These are phyloP conservation scores for Neodon shergylaensis DNA, from an alignment of 2,113 vertebrate species.

Conservation along the genomic window DNA sequence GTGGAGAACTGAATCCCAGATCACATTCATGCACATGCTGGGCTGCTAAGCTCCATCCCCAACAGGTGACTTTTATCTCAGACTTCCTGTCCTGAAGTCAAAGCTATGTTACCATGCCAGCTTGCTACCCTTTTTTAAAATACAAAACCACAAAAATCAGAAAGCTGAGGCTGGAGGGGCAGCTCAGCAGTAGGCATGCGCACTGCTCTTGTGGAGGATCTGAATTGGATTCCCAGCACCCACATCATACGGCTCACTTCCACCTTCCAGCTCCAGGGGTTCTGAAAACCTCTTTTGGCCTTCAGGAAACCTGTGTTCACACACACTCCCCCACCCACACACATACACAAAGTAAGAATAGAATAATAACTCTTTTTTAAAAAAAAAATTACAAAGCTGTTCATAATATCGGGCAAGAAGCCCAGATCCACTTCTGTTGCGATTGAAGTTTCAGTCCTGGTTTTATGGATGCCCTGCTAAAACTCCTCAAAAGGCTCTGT, in stretches of 20 bases:
- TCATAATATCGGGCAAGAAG: background rate
- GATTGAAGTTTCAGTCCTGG: background rate
- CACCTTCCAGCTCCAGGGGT: background rate
- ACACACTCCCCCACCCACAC: background rate
- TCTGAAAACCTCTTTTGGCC: background rate
- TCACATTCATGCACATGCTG: background rate
- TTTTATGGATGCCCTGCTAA: background rate
- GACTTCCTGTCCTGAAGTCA: background rate
- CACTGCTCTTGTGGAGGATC: background rate
- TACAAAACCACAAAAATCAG: background rate
- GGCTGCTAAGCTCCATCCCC: background rate
- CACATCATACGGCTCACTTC: background rate
- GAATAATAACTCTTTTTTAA: background rate
- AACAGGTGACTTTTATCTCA: background rate
- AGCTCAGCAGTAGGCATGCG: background rate
- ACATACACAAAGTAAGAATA: background rate
- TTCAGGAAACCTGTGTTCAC: background rate
- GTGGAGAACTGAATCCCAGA: background rate
- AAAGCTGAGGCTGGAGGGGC: background rate
- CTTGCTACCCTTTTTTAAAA: background rate
- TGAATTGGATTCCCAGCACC: background rate
- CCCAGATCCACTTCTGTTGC: background rate
- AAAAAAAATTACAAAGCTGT: background rate
- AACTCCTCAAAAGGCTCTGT: background rate
- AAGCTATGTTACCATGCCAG: background rate